Evolutionary conservation across 2,888 invertebrate genomes (phyloP), one percentile per base, ranked within the genome.

Genomic region (Patella ulyssiponensis): DNA sequence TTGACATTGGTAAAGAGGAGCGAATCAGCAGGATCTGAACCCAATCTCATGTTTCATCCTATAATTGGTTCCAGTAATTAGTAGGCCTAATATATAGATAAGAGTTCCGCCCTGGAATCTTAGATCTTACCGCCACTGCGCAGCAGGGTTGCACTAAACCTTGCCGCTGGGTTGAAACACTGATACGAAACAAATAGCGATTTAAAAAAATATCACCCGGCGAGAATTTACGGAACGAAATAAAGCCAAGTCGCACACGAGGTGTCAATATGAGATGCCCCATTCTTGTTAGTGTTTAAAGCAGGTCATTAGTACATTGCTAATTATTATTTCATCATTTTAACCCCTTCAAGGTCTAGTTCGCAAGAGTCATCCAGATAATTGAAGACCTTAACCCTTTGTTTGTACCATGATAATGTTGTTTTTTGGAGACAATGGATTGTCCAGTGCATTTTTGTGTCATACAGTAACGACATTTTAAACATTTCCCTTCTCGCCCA

Each of bases 1-100:
- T 9, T 44, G 44, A 44, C 44, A 44, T 44, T 44, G 44, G 44
- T 44, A 9, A 44, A 44, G 44, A 44, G 44, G 44, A 44, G 44
- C 9, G 44, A 44, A 44, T 44, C 44, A 44, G 44, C 44, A 44
- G 44, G 9, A 44, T 44, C 44, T 44, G 44, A 44, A 44, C 9
- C 7, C 44, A 44, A 9, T 44, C 64, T 64, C 64, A 12, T 20
- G 23, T 64, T 64, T 64, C 64, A 64, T 64, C 64, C 64, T 64
- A 64, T 64, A 64, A 64, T 64, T 64, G 64, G 20, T 64, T 64
- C 64, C 64, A 64, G 64, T 64, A 64, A 64, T 64, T 64, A 64
- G 64, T 20, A 23, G 20, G 20, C 20, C 64, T 64, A 64, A 64
- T 64, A 64, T 64, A 20, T 64, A 64, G 20, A 64, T 64, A 64